Conservation (phyloP, 2,113 vertebrate species). For the Mystacornis crossleyi region DNA sequence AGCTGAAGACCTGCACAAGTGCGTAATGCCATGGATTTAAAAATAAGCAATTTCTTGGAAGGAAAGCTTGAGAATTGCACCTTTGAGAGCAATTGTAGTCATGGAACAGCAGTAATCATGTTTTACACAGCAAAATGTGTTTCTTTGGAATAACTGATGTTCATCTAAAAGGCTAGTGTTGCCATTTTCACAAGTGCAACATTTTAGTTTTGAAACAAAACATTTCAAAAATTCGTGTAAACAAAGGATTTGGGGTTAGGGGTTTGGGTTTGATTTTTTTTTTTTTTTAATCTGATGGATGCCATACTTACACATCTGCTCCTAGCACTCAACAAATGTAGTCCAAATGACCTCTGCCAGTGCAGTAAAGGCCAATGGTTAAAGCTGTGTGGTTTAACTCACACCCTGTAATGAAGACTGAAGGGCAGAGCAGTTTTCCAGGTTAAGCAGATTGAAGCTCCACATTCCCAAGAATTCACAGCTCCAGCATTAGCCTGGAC, state of each 20-base stretch:
- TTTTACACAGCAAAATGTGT: not conserved
- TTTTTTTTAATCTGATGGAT: not conserved
- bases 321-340: not conserved
- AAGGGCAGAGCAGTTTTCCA: not conserved
- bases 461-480: not conserved
- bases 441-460: not conserved
- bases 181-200: not conserved
- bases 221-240: not conserved
- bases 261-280: not conserved
- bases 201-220: not conserved
- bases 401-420: not conserved
- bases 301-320: not conserved
- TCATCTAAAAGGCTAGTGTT: not conserved
- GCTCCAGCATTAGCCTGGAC: not conserved
- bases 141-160: not conserved
- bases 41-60: slow-evolving; percentile 47
- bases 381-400: not conserved
- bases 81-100: not conserved
- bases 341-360: not conserved
- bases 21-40: slow-evolving; percentile 22
- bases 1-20: slow-evolving; percentile 15
- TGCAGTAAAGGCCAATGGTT: not conserved
- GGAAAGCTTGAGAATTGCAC: not conserved
- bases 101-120: not conserved
- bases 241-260: not conserved